Conservation (phyloP, 1,140 invertebrate species). For the Ceratoteleas bidentatus region DNA sequence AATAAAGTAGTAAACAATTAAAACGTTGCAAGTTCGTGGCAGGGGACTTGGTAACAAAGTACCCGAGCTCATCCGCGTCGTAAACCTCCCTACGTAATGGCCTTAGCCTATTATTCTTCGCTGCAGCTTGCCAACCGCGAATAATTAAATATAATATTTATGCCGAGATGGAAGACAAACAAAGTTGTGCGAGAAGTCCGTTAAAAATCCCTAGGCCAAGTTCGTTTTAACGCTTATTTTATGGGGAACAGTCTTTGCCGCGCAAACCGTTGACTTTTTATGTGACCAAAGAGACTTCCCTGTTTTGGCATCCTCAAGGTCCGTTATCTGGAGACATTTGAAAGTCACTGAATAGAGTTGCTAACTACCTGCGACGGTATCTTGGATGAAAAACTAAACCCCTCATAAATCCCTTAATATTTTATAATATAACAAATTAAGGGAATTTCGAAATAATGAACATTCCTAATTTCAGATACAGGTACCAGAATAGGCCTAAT, state of each 20-base stretch:
- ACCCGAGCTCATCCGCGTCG: constrained; percentile 42
- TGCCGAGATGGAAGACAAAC: constrained; percentile 24
- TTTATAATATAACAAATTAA: too few relatives aligned
- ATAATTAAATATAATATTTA: constrained; percentile 49
- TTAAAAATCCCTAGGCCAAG: constrained; percentile 7
- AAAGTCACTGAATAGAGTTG: neutral
- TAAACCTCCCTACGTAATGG: constrained; percentile 44
- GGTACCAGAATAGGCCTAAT: too few relatives aligned
- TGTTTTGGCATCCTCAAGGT: too few relatives aligned
- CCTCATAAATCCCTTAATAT: too few relatives aligned
- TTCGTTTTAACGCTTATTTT: neutral
- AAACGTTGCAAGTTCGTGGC: constrained; percentile 37
- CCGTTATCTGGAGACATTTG: neutral
- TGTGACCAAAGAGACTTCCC: too few relatives aligned
- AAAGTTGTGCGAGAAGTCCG: constrained; percentile 16
- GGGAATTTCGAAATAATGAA: too few relatives aligned
- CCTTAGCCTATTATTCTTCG: constrained; percentile 46
- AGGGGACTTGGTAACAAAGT: constrained; percentile 43
- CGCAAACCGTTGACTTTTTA: neutral
- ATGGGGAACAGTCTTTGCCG: neutral
- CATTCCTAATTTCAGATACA: too few relatives aligned
- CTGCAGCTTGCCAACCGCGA: constrained; percentile 6
- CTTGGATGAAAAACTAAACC: too few relatives aligned
- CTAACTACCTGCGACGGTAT: too few relatives aligned
- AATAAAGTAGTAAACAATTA: constrained; percentile 49